Conservation (phyloP, 2,797 vertebrate species). For the Naso thynnoides region DNA sequence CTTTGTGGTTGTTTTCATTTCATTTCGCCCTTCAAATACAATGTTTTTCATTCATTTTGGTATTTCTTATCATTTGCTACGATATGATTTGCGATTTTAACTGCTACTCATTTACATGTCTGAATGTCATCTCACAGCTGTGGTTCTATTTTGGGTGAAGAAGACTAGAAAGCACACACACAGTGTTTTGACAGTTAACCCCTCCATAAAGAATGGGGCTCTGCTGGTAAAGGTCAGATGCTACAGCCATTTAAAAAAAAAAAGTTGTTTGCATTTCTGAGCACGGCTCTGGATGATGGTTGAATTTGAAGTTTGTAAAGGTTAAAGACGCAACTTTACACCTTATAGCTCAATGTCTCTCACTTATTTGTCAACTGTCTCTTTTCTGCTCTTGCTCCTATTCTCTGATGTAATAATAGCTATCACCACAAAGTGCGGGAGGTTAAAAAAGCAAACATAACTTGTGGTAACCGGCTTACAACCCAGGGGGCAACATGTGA, state of each 20-base stretch:
- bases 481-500: constrained; percentile 5
- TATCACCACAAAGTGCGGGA: background rate
- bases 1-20: background rate
- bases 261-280: constrained; percentile 39
- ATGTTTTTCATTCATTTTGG: background rate
- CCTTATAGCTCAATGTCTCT: background rate
- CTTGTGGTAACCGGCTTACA: constrained; percentile 22
- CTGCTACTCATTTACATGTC: background rate
- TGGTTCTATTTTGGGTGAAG: constrained; percentile 2
- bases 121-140: background rate
- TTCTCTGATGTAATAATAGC: background rate
- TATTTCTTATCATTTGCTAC: background rate
- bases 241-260: background rate
- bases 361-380: no score
- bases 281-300: background rate
- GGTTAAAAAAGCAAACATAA: background rate
- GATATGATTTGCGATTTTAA: background rate
- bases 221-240: constrained; percentile 32
- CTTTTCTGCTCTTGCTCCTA: no score
- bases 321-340: constrained; percentile 33
- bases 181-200: constrained; percentile 1
- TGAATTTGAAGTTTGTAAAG: constrained; percentile 40
- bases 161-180: background rate
- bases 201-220: constrained; percentile 13
- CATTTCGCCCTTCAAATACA: background rate